Evolutionary conservation across 2,888 invertebrate species (phyloP).

Genomic region (Oxyteleia sp.): DNA sequence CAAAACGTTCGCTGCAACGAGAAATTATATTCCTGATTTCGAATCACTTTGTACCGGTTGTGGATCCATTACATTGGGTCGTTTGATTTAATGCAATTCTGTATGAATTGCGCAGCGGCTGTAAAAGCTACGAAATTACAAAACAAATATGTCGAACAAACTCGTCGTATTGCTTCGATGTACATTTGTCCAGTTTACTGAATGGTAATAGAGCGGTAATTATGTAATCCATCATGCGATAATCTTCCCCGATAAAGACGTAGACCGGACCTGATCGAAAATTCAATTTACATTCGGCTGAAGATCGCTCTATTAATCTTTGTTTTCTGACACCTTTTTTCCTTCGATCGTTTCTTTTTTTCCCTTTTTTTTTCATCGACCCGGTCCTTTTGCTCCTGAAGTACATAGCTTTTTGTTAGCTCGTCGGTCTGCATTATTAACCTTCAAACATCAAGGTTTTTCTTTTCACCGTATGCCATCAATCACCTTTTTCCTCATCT

Average conservation of each 20-base stretch:
- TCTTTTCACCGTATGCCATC: too few species aligned
- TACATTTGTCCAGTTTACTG: background rate
- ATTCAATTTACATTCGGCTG: conserved; percentile 36
- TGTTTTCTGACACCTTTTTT: conserved; percentile 47
- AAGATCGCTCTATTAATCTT: conserved; percentile 49
- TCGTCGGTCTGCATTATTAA: conserved; percentile 60
- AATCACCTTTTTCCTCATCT: too few species aligned
- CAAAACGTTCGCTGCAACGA: conserved; percentile 1
- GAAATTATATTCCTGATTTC: conserved; percentile 18
- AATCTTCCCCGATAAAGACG: background rate
- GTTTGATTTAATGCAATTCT: conserved; percentile 24
- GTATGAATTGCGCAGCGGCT: conserved; percentile 12
- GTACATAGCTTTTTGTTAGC: conserved; percentile 43
- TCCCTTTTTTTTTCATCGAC: conserved; percentile 26
- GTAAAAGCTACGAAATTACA: conserved; percentile 3
- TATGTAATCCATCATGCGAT: background rate
- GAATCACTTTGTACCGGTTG: conserved; percentile 13
- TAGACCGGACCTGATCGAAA: background rate
- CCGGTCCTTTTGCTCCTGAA: conserved; percentile 29
- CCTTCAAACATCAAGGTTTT: too few species aligned
- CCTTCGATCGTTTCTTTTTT: background rate
- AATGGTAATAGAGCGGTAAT: background rate
- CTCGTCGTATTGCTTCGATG: background rate
- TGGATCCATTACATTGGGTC: conserved; percentile 4
- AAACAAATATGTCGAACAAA: conserved; percentile 5